These are phyloP conservation scores for Polyergus mexicanus DNA, from an alignment of 1,140 invertebrate species.

Conservation along the genomic window DNA sequence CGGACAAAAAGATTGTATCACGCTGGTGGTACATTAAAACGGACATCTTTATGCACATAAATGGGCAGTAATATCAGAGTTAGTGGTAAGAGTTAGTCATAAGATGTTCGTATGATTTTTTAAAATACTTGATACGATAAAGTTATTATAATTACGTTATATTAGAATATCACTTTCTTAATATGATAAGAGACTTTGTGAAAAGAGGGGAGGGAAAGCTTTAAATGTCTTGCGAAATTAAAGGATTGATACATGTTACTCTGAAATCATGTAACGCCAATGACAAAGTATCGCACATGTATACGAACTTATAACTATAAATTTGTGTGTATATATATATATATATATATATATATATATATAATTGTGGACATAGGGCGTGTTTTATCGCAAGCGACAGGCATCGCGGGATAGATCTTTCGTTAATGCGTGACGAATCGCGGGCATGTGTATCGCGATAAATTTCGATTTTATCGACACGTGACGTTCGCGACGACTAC, in stretches of 20 bases:
- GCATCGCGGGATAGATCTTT: slow-evolving; percentile 64
- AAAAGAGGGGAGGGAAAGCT: not conserved
- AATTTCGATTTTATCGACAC: slow-evolving; percentile 58
- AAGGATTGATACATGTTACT: not conserved
- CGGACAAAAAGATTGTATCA: not conserved
- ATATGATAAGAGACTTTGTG: not conserved
- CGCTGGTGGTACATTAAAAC: not conserved
- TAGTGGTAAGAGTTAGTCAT: not conserved
- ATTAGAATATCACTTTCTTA: not conserved
- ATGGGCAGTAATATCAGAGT: not conserved
- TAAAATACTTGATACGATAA: too few relatives aligned
- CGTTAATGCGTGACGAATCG: slow-evolving; percentile 72
- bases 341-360: too few relatives aligned
- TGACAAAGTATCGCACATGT: slow-evolving; percentile 38
- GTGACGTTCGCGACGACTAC: slow-evolving; percentile 4
- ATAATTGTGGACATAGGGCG: slow-evolving; percentile 53
- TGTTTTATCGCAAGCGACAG: slow-evolving; percentile 71
- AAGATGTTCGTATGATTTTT: not conserved
- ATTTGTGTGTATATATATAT: too few relatives aligned
- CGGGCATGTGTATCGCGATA: slow-evolving; percentile 59
- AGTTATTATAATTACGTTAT: not conserved
- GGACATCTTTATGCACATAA: not conserved
- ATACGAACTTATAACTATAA: slow-evolving; percentile 60
- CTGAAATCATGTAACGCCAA: slow-evolving; percentile 41
- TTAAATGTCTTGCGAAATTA: slow-evolving; percentile 7